These are phyloP conservation scores for Nothocercus julius DNA, from an alignment of 2,113 vertebrate species.

Conservation along the genomic window DNA sequence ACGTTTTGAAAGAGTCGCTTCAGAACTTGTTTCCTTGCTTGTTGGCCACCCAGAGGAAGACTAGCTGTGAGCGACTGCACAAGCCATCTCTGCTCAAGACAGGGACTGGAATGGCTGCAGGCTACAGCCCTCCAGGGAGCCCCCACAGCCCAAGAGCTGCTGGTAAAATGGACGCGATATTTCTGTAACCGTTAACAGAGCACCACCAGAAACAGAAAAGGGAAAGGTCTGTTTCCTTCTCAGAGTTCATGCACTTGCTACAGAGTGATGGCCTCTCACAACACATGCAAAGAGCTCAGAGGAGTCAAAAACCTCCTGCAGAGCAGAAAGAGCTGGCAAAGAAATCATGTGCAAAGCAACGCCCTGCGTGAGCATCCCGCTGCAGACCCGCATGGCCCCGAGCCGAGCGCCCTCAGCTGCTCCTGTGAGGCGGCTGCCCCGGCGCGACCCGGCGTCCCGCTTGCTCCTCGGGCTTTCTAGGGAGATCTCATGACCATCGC, in stretches of 20 bases:
- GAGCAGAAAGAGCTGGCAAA: neutral
- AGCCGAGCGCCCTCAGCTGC: rapidly evolving
- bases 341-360: rapidly evolving
- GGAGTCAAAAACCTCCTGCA: neutral
- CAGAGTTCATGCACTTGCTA: neutral
- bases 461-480: neutral
- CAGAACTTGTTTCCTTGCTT: neutral
- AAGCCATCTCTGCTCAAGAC: neutral
- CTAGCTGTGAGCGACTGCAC: neutral
- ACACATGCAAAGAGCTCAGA: neutral
- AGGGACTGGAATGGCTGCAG: neutral
- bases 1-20: neutral
- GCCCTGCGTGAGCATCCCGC: neutral
- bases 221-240: neutral
- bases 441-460: neutral
- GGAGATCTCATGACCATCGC: neutral
- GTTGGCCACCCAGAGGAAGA: neutral
- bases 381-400: neutral
- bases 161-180: neutral
- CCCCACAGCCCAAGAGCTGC: neutral
- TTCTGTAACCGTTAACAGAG: neutral
- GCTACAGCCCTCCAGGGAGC: neutral
- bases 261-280: rapidly evolving
- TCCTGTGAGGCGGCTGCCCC: neutral
- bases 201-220: neutral